Evolutionary conservation across 2,797 vertebrate species (phyloP).

Genomic region (Numenius phaeopus): DNA sequence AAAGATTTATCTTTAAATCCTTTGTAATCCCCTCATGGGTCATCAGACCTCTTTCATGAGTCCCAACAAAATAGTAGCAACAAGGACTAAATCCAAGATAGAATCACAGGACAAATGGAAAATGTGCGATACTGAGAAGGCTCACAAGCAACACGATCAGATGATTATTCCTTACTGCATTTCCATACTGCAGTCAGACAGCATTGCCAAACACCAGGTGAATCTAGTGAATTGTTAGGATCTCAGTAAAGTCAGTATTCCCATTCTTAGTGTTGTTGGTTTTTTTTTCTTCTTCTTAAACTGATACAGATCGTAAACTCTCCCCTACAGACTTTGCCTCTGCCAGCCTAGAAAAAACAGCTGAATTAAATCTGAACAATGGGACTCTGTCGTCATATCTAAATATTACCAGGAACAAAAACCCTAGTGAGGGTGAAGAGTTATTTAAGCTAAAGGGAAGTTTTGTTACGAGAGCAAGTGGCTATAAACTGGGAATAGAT

Average conservation of each 20-base stretch:
- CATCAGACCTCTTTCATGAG: background rate
- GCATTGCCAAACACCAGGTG: background rate
- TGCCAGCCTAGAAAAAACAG: background rate
- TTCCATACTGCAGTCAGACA: background rate
- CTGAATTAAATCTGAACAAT: background rate
- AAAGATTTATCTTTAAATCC: background rate
- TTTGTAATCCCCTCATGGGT: background rate
- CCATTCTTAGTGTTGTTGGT: background rate
- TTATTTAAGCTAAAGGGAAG: background rate
- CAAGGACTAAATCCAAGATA: background rate
- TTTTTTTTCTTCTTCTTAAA: background rate
- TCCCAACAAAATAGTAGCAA: background rate
- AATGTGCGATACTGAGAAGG: background rate
- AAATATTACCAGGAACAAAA: background rate
- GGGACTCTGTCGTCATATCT: background rate
- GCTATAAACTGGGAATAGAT: background rate
- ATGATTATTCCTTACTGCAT: background rate
- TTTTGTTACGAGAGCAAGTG: background rate
- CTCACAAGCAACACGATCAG: background rate
- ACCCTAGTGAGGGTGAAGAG: background rate
- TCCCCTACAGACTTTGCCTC: background rate
- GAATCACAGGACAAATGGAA: background rate
- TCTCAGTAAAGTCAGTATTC: background rate
- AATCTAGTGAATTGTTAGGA: background rate
- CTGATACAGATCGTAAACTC: background rate